Percentiles rank a stretch among this genome's conserved stretches.
Conservation (phyloP, 2,888 invertebrate genomes). For the Drosophila hamatofila region DNA sequence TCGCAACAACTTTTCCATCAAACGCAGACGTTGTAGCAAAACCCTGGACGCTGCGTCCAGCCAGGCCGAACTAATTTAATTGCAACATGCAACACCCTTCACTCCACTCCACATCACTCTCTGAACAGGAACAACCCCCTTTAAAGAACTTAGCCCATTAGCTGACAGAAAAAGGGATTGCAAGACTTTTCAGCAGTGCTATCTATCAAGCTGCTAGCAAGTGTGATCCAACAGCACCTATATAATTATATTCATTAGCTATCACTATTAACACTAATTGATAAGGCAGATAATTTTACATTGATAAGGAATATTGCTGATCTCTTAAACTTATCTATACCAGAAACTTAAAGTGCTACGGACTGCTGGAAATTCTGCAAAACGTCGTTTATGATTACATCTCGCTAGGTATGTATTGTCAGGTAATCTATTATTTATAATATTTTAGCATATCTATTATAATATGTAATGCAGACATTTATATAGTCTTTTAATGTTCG, state of each 20-base stretch:
- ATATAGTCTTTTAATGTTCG: too few relatives aligned
- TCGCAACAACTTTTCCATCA: conserved; percentile 77
- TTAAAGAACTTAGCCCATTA: conserved; percentile 8
- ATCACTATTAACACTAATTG: not conserved
- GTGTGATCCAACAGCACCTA: not conserved
- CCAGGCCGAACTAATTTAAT: conserved; percentile 66
- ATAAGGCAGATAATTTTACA: not conserved
- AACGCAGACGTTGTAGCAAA: conserved; percentile 53
- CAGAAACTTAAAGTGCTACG: too few relatives aligned
- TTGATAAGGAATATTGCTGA: not conserved
- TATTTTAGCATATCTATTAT: too few relatives aligned
- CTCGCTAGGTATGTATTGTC: too few relatives aligned
- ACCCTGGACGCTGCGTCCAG: conserved; percentile 39
- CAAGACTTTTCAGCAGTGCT: not conserved
- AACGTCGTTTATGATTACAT: too few relatives aligned
- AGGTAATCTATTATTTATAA: too few relatives aligned
- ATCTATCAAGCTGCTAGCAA: not conserved
- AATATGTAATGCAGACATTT: too few relatives aligned
- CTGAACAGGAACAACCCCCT: not conserved
- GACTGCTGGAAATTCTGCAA: too few relatives aligned
- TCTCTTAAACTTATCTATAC: too few relatives aligned
- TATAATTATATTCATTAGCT: not conserved
- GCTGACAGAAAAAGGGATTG: not conserved
- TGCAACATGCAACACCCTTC: conserved; percentile 65
- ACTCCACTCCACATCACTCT: not conserved